Conservation (phyloP, 2,113 vertebrate species). For the Telmatochromis sp. region DNA sequence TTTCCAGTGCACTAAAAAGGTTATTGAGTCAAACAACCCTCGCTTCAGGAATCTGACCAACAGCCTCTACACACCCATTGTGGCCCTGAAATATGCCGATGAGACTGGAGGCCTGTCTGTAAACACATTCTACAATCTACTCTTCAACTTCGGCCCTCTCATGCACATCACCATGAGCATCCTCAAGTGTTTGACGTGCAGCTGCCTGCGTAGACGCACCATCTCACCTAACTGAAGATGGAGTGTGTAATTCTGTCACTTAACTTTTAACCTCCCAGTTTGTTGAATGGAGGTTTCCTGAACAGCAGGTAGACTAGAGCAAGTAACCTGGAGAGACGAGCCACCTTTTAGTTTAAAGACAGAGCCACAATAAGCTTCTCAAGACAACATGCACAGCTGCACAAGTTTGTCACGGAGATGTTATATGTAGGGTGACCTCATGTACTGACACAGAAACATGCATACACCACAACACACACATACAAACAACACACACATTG, state of each 20-base stretch:
- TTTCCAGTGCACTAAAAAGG: constrained; percentile 74
- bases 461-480: background rate
- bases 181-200: constrained; percentile 78
- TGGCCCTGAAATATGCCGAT: constrained; percentile 77
- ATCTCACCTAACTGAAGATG: constrained; percentile 71
- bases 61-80: constrained; percentile 76
- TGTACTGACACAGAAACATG: background rate
- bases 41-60: constrained; percentile 78
- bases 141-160: constrained; percentile 76
- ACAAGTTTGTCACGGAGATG: constrained; percentile 32
- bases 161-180: constrained; percentile 75
- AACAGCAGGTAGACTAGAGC: constrained; percentile 30
- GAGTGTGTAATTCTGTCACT: background rate
- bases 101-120: constrained; percentile 76
- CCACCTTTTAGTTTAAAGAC: constrained; percentile 28
- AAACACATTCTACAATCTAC: constrained; percentile 79
- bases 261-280: background rate
- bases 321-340: background rate
- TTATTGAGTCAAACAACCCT: constrained; percentile 72
- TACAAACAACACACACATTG: background rate
- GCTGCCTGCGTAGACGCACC: constrained; percentile 73
- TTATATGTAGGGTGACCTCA: constrained; percentile 19
- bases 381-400: constrained; percentile 50
- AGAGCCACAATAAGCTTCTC: constrained; percentile 51
- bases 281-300: background rate